Conservation (phyloP, 2,113 vertebrate genomes). For the Naja naja region DNA sequence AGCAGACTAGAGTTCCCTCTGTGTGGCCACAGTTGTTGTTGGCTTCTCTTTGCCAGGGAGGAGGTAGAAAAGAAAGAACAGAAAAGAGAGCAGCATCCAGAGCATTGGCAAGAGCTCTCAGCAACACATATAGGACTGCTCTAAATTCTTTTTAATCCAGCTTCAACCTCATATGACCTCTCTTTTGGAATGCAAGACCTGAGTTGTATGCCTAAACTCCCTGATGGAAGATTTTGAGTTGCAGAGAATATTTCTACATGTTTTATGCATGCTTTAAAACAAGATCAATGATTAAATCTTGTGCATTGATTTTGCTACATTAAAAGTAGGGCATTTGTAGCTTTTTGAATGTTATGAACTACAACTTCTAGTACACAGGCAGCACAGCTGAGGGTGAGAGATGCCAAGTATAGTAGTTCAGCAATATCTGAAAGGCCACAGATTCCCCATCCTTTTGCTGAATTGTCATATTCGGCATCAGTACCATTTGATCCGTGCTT, state of each 20-base stretch:
- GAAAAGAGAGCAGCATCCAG: slow-evolving; percentile 16
- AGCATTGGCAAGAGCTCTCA: slow-evolving; percentile 2
- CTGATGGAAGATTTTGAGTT: background rate
- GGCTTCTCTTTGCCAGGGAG: slow-evolving; percentile 27
- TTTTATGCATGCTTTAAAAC: background rate
- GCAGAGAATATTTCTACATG: background rate
- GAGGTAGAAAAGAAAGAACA: slow-evolving; percentile 28
- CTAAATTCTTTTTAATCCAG: background rate
- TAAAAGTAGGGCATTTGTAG: background rate
- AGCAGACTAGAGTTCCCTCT: slow-evolving; percentile 39
- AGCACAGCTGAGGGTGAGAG: background rate
- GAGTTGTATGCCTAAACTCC: background rate
- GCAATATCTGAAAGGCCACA: background rate
- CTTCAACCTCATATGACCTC: slow-evolving; percentile 17
- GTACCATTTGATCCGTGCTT: background rate
- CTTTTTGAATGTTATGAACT: background rate
- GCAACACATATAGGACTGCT: slow-evolving; percentile 1
- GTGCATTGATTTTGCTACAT: background rate
- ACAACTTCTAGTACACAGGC: background rate
- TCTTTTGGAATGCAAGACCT: slow-evolving; percentile 3
- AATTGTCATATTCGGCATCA: background rate
- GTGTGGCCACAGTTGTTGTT: slow-evolving; percentile 38
- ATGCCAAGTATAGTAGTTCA: background rate
- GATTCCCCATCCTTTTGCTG: background rate
- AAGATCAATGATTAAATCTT: background rate